Percentiles rank a stretch among this genome's conserved stretches.
These are phyloP conservation scores for Tenthredo mesomela DNA, from an alignment of 2,888 invertebrate genomes.

Conservation along the genomic window DNA sequence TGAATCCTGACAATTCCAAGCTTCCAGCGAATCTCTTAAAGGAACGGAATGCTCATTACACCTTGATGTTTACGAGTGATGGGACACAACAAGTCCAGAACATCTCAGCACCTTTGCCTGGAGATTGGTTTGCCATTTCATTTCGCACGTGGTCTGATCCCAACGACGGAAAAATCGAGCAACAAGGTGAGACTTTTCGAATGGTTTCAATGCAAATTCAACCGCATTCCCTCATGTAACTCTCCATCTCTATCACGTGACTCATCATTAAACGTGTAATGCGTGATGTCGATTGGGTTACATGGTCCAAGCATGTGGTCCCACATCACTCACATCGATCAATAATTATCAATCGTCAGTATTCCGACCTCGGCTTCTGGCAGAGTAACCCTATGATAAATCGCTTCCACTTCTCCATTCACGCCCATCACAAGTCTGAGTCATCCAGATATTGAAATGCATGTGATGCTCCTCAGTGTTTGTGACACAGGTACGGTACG, in stretches of 20 bases:
- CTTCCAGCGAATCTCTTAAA: conserved; percentile 85
- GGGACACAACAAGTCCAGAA: conserved; percentile 81
- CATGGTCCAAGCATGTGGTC: neutral
- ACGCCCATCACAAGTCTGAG: neutral
- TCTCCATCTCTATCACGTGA: neutral
- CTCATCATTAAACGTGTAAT: neutral
- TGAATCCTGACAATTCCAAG: conserved; percentile 89
- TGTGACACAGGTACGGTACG: neutral
- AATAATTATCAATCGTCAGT: neutral
- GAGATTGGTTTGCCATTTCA: conserved; percentile 90
- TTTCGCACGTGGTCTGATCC: conserved; percentile 90
- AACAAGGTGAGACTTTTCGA: conserved; percentile 82
- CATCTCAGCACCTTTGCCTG: conserved; percentile 85
- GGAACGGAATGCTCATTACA: conserved; percentile 79
- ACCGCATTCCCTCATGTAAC: neutral
- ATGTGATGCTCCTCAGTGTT: neutral
- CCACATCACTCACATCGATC: neutral
- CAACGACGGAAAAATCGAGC: conserved; percentile 85
- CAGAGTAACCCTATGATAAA: neutral
- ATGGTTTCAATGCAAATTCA: conserved; percentile 27
- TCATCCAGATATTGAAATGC: neutral
- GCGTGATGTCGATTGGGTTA: neutral
- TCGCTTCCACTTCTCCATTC: neutral
- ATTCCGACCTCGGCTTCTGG: neutral
- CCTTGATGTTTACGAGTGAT: conserved; percentile 83